Evolutionary conservation across 2,113 vertebrate species (phyloP), one percentile per base, ranked within the genome.

Genomic region (Trichechus manatus): DNA sequence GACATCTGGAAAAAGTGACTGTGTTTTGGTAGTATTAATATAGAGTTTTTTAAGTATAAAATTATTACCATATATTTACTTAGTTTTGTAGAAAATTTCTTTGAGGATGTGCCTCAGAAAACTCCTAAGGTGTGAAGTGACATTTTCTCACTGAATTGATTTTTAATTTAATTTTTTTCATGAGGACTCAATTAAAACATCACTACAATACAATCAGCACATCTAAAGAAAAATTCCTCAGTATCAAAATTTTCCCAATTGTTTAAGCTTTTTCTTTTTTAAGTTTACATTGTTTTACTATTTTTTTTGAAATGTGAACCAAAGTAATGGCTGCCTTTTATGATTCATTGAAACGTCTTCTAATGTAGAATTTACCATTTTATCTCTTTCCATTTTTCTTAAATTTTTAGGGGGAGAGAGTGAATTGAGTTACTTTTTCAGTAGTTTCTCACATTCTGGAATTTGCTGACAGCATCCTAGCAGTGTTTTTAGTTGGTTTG

Each of bases 181-280:
- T 47, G 39, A 92, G 13, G 47, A 27, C 90, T 86, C 70, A 97
- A 68, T 93, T 39, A 94, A 89, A 72, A 93, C 29, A 39, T 74
- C 66, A 13, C 42, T 4, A 39, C 2, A 42, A 85, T 4, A 39
- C 2, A 42, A 85, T 27, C 70, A 66, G 59, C 59, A 27, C 11
- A 68, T n/a, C 4, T 68, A 92, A n/a, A 94, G 83, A 66, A 86
- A 70, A 89, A 66, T 14, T 74, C 13, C 15, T 91, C 93, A 75
- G 44, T 66, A 81, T 5, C n/a, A 53, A 79, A 68, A 85, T 50
- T 44, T 72, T 53, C 33, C 42, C 23, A 72, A n/a, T 90, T 83
- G 61, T 36, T 91, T 70, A 29, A 29, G 36, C 33, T 77, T 64
- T 61, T 59, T 25, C 79, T 68, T 29, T 22, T 70, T n/a, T 29